These are phyloP conservation scores for Trichomycterus rosablanca DNA, from an alignment of 2,113 vertebrate genomes.

Conservation along the genomic window DNA sequence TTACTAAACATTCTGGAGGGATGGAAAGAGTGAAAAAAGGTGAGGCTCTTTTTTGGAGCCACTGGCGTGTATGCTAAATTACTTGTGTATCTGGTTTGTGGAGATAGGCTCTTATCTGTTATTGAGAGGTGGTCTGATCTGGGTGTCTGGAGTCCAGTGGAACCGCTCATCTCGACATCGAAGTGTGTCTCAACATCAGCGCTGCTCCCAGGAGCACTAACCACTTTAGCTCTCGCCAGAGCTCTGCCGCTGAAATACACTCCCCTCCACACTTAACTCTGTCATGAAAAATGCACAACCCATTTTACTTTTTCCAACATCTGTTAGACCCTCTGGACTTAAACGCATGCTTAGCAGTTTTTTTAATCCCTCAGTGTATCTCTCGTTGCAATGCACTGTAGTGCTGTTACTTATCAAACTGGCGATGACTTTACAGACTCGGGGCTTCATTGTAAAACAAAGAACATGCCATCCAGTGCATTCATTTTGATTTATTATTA, in stretches of 20 bases:
- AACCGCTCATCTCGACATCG: conserved; percentile 31
- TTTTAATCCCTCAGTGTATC: too few species aligned
- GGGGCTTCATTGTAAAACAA: too few species aligned
- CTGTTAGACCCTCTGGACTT: background rate
- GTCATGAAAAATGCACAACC: conserved; percentile 20
- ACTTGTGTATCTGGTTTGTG: conserved; percentile 43
- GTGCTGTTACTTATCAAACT: too few species aligned
- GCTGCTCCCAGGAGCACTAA: conserved; percentile 25
- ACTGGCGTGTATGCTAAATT: conserved; percentile 41
- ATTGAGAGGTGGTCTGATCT: conserved; percentile 41
- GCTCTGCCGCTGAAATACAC: conserved; percentile 9
- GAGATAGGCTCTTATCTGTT: conserved; percentile 49
- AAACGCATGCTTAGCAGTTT: background rate
- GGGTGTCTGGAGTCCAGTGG: conserved; percentile 41
- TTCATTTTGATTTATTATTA: too few species aligned
- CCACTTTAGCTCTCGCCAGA: conserved; percentile 27
- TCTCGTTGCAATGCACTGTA: too few species aligned
- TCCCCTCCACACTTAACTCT: conserved; percentile 22
- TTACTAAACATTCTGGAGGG: conserved; percentile 1
- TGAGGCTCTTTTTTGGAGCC: conserved; percentile 3
- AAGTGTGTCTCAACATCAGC: conserved; percentile 36
- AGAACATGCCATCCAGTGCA: too few species aligned
- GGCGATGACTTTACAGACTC: too few species aligned
- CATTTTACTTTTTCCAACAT: conserved; percentile 1
- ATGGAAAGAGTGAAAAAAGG: background rate